Conservation (phyloP, 2,113 vertebrate genomes). For the Synodontis membranacea region DNA sequence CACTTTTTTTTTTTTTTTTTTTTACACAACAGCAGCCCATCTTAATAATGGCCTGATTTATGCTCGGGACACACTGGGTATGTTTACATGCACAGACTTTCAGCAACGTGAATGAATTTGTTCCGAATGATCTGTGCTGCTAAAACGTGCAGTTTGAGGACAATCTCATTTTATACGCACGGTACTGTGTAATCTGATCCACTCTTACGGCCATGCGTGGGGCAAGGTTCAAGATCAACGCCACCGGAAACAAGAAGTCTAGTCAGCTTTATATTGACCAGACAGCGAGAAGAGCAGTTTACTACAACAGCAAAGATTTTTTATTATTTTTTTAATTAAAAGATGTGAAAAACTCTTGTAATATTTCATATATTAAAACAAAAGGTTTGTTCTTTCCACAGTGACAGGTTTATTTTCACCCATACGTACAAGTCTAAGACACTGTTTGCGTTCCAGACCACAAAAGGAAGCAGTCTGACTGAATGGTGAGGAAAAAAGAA, state of each 20-base stretch:
- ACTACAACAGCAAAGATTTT: background rate
- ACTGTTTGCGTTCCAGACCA: constrained; percentile 19
- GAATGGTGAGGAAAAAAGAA: too few relatives aligned
- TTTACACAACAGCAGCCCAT: too few relatives aligned
- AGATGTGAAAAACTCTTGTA: background rate
- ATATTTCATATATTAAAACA: background rate
- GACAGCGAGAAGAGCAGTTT: background rate
- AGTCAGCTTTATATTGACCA: background rate
- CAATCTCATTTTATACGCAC: background rate
- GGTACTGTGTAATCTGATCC: background rate
- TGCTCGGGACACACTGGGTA: background rate
- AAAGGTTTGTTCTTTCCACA: background rate
- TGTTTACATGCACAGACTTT: background rate
- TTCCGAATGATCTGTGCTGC: background rate
- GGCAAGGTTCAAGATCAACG: background rate
- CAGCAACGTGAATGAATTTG: background rate
- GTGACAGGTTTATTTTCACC: background rate
- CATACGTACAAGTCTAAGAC: background rate
- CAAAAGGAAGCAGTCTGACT: background rate
- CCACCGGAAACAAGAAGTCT: background rate
- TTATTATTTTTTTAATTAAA: too few relatives aligned
- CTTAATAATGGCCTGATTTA: too few relatives aligned
- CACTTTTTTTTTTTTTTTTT: too few relatives aligned
- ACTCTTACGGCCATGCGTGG: background rate
- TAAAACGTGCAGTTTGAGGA: background rate